Percentiles rank a stretch among this genome's conserved stretches.
Evolutionary conservation across 37 sponge, comb jelly and placozoan species (phyloP).

Genomic region (Theonella swinhoei): DNA sequence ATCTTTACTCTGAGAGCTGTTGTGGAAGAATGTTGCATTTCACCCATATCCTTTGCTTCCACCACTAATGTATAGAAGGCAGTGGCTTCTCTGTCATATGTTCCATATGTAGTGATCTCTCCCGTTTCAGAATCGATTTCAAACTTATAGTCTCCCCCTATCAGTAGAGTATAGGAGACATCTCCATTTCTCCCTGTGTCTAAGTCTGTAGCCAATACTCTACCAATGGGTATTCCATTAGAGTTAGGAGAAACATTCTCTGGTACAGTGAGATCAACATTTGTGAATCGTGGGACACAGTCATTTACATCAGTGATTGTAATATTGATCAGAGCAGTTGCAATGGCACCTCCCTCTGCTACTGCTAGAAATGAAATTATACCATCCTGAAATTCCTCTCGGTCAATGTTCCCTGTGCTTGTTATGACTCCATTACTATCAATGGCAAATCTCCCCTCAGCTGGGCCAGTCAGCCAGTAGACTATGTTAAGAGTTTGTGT

Average conservation of each 20-base stretch:
- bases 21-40: conserved; percentile 16
- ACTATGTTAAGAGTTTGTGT: conserved; percentile 6
- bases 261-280: conserved; percentile 8
- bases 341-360: conserved; percentile 35
- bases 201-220: conserved; percentile 53
- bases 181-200: conserved; percentile 61
- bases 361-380: conserved; percentile 28
- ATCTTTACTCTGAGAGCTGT: conserved; percentile 48
- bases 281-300: conserved; percentile 33
- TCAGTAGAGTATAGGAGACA: conserved; percentile 31
- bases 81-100: conserved; percentile 48
- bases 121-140: conserved; percentile 53
- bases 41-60: conserved; percentile 58
- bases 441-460: conserved; percentile 45
- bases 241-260: conserved; percentile 37
- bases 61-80: conserved; percentile 20
- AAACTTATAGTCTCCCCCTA: conserved; percentile 31
- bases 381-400: conserved; percentile 47
- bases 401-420: conserved; percentile 42
- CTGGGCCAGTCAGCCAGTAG: conserved; percentile 36
- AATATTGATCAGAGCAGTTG: conserved; percentile 30
- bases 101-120: conserved; percentile 14
- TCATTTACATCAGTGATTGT: conserved; percentile 56
- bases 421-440: conserved; percentile 24
- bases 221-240: conserved; percentile 34